Conservation (phyloP, 2,888 invertebrate species). For the Heliconius sara region DNA sequence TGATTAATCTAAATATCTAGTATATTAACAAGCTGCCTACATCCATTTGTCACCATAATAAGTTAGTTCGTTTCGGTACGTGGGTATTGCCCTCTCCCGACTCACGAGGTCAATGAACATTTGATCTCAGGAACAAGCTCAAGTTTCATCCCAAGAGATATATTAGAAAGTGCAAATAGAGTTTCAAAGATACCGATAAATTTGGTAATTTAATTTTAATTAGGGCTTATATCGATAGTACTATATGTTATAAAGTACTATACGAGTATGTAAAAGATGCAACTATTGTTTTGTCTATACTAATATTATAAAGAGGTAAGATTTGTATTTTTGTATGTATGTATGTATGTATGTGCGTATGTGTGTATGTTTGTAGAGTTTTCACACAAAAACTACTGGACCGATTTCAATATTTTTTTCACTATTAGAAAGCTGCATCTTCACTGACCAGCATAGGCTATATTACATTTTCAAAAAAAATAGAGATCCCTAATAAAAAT, state of each 20-base stretch:
- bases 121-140: slow-evolving; percentile 34
- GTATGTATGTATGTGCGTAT: too few species aligned
- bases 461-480: too few species aligned
- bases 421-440: too few species aligned
- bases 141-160: slow-evolving; percentile 31
- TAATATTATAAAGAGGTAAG: too few species aligned
- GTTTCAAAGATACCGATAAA: slow-evolving; percentile 13
- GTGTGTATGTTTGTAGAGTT: too few species aligned
- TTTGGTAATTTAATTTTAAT: slow-evolving; percentile 4
- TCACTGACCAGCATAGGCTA: too few species aligned
- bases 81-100: slow-evolving; percentile 41
- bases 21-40: background rate
- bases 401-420: too few species aligned
- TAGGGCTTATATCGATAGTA: background rate
- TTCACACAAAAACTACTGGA: too few species aligned
- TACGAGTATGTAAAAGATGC: too few species aligned
- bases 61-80: slow-evolving; percentile 33
- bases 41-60: background rate
- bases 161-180: slow-evolving; percentile 13
- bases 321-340: too few species aligned
- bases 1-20: background rate
- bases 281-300: too few species aligned
- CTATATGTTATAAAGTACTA: background rate
- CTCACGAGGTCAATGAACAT: slow-evolving; percentile 36
- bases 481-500: too few species aligned